Conservation (phyloP, 2,888 invertebrate species). For the Stenolophus ochropezus region DNA sequence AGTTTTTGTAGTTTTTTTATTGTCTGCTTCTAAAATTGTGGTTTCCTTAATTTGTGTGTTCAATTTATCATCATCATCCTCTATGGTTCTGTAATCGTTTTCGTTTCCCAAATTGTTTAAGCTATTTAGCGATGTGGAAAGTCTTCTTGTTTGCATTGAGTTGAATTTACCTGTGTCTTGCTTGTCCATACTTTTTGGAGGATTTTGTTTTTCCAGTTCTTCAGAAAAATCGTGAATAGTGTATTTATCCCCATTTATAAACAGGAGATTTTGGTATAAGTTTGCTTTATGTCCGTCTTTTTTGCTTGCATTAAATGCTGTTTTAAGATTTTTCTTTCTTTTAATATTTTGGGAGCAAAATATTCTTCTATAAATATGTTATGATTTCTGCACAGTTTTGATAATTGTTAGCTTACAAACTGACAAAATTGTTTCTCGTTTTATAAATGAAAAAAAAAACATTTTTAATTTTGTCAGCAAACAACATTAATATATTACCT, state of each 20-base stretch:
- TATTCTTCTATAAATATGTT: background rate
- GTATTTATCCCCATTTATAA: background rate
- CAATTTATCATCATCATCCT: background rate
- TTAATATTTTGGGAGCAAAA: background rate
- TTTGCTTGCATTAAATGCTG: background rate
- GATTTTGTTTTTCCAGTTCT: background rate
- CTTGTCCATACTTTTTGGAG: no score
- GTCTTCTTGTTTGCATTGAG: background rate
- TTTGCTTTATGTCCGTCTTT: background rate
- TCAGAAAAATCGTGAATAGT: background rate
- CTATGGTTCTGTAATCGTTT: background rate
- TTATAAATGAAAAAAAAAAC: no score
- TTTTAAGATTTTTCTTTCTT: slow-evolving; percentile 3
- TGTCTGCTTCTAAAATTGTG: background rate
- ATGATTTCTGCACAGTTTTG: background rate
- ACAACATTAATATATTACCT: no score
- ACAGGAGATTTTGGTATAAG: slow-evolving; percentile 1
- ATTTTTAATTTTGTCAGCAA: no score
- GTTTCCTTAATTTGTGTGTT: background rate
- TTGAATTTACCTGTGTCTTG: no score
- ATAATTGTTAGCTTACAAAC: no score
- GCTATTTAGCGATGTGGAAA: background rate
- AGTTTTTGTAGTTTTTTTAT: background rate
- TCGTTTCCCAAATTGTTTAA: background rate
- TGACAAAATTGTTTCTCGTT: no score